Percentiles rank a stretch among this genome's conserved stretches.
phyloP scores from a whole-genome alignment of 37 sponge, comb jelly and placozoan genomes.

The Beroe ovata region DNA sequence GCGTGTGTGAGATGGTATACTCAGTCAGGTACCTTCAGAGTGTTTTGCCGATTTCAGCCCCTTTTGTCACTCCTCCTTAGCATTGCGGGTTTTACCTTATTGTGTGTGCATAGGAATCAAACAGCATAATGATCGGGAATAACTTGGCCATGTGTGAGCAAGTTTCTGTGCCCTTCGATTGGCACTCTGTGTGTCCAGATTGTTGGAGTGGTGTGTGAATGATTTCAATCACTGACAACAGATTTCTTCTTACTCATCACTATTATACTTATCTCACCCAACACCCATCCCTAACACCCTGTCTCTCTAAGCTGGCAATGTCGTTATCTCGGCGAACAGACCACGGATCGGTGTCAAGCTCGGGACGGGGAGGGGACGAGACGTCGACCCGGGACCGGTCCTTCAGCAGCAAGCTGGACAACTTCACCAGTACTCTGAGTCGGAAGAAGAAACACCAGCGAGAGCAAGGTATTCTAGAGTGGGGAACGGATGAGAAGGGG shows the following conservation, averaged over 20 bases:
- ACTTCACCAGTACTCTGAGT: constrained; percentile 25
- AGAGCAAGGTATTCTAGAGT: neutral
- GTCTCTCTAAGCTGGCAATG: constrained; percentile 9
- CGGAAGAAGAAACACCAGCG: constrained; percentile 46
- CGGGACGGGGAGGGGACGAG: neutral
- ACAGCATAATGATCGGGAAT: too few species aligned
- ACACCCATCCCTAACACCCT: constrained; percentile 4
- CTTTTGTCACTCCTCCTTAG: too few species aligned
- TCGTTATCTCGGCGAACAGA: constrained; percentile 36
- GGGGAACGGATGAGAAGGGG: neutral
- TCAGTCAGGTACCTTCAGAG: too few species aligned
- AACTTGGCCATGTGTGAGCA: too few species aligned
- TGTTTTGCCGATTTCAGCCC: too few species aligned
- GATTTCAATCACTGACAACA: neutral
- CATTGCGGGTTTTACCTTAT: too few species aligned
- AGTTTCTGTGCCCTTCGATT: too few species aligned
- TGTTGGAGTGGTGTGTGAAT: neutral
- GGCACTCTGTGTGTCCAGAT: too few species aligned
- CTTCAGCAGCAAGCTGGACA: constrained; percentile 42
- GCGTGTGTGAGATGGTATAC: too few species aligned
- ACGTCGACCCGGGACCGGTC: constrained; percentile 15
- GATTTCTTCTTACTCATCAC: neutral
- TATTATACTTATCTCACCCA: constrained; percentile 3
- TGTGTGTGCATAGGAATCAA: too few species aligned
- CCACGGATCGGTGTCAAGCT: constrained; percentile 15